Evolutionary conservation across 1,140 invertebrate genomes (phyloP).

Genomic region (Bombyx mandarina): DNA sequence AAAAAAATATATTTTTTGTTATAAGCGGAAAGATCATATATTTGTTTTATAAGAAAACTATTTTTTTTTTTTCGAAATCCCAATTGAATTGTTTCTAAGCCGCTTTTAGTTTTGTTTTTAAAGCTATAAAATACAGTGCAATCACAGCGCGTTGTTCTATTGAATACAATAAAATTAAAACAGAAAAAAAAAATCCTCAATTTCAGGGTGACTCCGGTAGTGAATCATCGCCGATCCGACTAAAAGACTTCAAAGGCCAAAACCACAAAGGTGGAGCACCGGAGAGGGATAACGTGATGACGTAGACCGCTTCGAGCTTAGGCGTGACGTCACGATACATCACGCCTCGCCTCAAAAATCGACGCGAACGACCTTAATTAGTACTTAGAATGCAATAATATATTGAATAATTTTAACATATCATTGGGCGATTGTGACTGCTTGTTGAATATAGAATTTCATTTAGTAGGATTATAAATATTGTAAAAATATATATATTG

Average conservation of each 20-base stretch:
- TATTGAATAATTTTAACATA: conserved; percentile 69
- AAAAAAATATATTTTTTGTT: too few relatives aligned
- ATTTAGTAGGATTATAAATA: conserved; percentile 65
- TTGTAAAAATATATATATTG: conserved; percentile 49
- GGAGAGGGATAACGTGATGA: conserved; percentile 50
- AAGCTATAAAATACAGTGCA: too few relatives aligned
- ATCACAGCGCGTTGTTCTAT: too few relatives aligned
- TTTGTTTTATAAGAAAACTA: too few relatives aligned
- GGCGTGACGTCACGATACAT: background rate
- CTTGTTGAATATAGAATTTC: conserved; percentile 64
- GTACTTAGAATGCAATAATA: conserved; percentile 64
- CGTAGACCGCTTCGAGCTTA: conserved; percentile 27
- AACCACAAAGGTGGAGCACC: conserved; percentile 48
- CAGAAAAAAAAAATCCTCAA: background rate
- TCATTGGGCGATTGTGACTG: conserved; percentile 72
- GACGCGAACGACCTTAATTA: conserved; percentile 9
- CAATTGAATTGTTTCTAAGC: too few relatives aligned
- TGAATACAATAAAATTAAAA: too few relatives aligned
- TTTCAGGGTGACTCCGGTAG: conserved; percentile 70
- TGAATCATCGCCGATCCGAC: conserved; percentile 66
- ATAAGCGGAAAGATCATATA: too few relatives aligned
- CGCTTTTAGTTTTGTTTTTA: too few relatives aligned
- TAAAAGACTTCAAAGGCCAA: conserved; percentile 63
- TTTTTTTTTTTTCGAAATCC: too few relatives aligned
- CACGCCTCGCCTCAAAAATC: conserved; percentile 10